These are phyloP conservation scores for Maccullochella peelii DNA, from an alignment of 2,113 vertebrate genomes.

Conservation along the genomic window DNA sequence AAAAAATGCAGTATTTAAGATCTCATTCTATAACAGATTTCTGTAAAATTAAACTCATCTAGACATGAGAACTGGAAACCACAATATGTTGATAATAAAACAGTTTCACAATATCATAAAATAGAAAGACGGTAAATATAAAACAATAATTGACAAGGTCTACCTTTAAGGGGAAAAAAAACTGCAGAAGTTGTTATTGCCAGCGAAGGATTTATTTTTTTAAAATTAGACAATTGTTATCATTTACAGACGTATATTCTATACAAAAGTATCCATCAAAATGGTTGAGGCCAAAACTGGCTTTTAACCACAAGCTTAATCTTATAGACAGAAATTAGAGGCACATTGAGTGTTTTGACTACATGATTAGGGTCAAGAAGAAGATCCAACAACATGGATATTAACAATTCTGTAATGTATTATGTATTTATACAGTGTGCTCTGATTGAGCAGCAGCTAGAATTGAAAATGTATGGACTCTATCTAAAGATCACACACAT, in stretches of 20 bases:
- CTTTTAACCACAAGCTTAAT: not conserved
- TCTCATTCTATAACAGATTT: not conserved
- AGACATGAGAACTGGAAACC: too few species aligned
- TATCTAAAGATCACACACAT: not conserved
- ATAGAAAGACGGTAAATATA: not conserved
- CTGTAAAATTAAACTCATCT: too few species aligned
- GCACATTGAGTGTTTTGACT: slow-evolving; percentile 33
- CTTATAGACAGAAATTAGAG: slow-evolving; percentile 20
- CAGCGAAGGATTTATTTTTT: slow-evolving; percentile 24
- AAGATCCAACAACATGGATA: not conserved
- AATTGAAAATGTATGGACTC: not conserved
- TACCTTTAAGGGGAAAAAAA: not conserved
- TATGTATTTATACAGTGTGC: too few species aligned
- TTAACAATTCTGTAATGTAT: not conserved
- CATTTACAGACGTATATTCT: slow-evolving; percentile 35
- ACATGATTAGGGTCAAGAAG: slow-evolving; percentile 13
- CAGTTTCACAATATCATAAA: not conserved
- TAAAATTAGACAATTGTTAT: slow-evolving; percentile 17
- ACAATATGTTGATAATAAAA: not conserved
- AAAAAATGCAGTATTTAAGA: too few species aligned
- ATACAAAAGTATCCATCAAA: slow-evolving; percentile 41
- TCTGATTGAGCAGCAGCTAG: slow-evolving; percentile 17
- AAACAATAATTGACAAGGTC: not conserved
- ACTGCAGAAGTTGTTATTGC: not conserved
- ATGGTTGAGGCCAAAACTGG: not conserved